phyloP scores from a whole-genome alignment of 2,797 vertebrate genomes.

The Sitta carolinensis region DNA sequence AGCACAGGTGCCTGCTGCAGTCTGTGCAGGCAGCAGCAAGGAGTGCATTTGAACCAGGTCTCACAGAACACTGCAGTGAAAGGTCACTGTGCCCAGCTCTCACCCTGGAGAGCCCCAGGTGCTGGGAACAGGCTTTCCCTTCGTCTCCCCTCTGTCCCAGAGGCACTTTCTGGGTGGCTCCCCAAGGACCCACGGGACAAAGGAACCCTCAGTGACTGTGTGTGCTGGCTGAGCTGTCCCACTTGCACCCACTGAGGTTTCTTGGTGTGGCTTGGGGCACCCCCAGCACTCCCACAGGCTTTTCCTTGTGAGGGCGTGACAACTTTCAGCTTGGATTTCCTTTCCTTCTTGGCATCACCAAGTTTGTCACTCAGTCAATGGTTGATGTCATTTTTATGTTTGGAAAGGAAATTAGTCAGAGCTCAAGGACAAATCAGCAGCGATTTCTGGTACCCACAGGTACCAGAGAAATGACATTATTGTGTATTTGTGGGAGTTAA shows the following conservation, averaged over 20 bases:
- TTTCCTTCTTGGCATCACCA: neutral
- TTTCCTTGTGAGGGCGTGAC: rapidly evolving
- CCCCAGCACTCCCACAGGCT: neutral
- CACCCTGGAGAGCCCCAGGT: neutral
- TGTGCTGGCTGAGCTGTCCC: neutral
- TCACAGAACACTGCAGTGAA: neutral
- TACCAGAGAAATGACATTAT: neutral
- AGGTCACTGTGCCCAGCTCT: neutral
- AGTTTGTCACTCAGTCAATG: neutral
- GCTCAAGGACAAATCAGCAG: neutral
- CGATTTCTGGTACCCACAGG: neutral
- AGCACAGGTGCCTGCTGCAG: rapidly evolving
- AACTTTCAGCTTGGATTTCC: neutral
- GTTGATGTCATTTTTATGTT: neutral
- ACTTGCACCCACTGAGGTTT: rapidly evolving
- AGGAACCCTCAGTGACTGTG: neutral
- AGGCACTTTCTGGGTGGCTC: neutral
- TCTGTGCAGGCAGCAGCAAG: rapidly evolving
- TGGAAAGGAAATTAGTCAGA: slow-evolving; percentile 29
- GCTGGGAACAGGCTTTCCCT: neutral
- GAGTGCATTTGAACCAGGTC: rapidly evolving
- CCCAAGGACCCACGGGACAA: rapidly evolving
- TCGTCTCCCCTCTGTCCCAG: neutral
- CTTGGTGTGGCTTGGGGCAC: neutral
- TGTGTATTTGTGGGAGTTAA: neutral